Evolutionary conservation across 2,113 vertebrate genomes (phyloP).

Genomic region (Noctilio leporinus): DNA sequence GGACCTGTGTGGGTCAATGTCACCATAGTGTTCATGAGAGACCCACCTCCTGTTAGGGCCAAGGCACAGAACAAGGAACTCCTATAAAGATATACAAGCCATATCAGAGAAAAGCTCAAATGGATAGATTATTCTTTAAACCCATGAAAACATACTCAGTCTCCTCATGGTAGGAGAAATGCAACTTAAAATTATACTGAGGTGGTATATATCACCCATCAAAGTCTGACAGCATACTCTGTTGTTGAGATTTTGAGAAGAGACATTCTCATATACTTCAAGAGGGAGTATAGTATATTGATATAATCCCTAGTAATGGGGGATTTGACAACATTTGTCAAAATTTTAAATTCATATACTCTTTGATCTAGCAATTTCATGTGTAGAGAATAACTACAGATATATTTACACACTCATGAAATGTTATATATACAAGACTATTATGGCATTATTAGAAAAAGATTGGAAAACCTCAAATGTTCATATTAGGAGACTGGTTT

Average conservation of each 20-base stretch:
- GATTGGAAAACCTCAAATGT: neutral
- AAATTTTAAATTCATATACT: neutral
- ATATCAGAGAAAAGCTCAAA: neutral
- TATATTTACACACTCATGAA: neutral
- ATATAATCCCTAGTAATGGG: neutral
- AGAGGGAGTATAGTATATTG: neutral
- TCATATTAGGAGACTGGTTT: neutral
- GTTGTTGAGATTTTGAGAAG: neutral
- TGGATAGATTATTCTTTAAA: neutral
- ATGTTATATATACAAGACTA: neutral
- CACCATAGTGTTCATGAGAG: neutral
- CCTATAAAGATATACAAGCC: neutral
- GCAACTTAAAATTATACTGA: neutral
- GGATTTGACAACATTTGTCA: neutral
- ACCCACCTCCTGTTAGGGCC: neutral
- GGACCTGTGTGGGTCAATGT: rapidly evolving
- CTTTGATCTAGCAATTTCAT: neutral
- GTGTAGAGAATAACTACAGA: neutral
- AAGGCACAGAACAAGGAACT: neutral
- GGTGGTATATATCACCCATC: neutral
- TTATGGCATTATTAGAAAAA: neutral
- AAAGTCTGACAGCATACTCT: neutral
- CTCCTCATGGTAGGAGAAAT: neutral
- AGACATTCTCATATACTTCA: rapidly evolving
- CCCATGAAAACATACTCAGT: neutral